Conservation (phyloP, 1,140 invertebrate genomes). For the Rhopalosiphum padi region DNA sequence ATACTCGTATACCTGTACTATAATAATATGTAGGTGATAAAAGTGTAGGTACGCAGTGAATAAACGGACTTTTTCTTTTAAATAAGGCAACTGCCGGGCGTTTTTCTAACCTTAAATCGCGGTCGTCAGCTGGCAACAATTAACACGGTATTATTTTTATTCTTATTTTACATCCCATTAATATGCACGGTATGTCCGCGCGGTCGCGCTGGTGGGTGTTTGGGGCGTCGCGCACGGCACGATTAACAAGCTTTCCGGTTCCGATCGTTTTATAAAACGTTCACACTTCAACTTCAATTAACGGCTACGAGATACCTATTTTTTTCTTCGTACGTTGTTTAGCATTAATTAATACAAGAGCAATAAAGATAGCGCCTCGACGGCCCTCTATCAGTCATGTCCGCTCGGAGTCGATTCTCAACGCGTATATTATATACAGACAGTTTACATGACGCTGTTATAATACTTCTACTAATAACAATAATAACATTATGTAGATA, state of each 20-base stretch:
- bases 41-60: not conserved
- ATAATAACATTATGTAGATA: constrained; percentile 29
- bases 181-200: constrained; percentile 40
- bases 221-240: constrained; percentile 32
- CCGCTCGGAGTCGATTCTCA: not conserved
- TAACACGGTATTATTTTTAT: constrained; percentile 2
- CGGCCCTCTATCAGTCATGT: constrained; percentile 39
- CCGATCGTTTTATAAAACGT: constrained; percentile 50
- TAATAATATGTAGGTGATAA: not conserved
- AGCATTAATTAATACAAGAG: constrained; percentile 39
- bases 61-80: not conserved
- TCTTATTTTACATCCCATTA: not conserved
- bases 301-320: constrained; percentile 28
- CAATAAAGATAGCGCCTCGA: constrained; percentile 36
- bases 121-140: constrained; percentile 21
- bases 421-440: not conserved
- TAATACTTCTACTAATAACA: not conserved
- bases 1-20: no score
- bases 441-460: not conserved
- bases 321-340: not conserved
- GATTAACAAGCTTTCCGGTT: constrained; percentile 56
- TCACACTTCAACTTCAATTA: constrained; percentile 57
- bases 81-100: not conserved
- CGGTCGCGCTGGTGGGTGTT: constrained; percentile 36
- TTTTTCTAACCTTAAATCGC: not conserved